phyloP scores from a whole-genome alignment of 2,113 vertebrate species.

The Pelobates fuscus region DNA sequence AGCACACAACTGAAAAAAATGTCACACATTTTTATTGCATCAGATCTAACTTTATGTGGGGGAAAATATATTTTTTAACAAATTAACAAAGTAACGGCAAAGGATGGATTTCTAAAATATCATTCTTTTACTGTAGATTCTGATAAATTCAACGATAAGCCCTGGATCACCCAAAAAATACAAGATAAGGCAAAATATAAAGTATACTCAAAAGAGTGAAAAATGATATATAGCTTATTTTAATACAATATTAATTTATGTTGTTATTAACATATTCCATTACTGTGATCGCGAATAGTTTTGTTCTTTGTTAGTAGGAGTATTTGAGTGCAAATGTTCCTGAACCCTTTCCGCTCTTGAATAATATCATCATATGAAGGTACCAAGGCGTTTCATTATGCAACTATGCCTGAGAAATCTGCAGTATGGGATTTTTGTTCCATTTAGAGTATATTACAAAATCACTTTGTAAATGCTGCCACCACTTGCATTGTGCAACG shows the following conservation, averaged over 20 bases:
- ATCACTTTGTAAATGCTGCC: conserved; percentile 10
- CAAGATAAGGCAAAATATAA: neutral
- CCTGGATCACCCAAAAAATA: neutral
- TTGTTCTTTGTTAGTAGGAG: neutral
- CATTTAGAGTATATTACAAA: conserved; percentile 21
- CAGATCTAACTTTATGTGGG: conserved; percentile 39
- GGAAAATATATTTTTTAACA: conserved; percentile 17
- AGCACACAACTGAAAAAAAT: conserved; percentile 52
- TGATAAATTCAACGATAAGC: neutral
- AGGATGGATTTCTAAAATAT: neutral
- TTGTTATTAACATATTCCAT: neutral
- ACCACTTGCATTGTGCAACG: conserved; percentile 22
- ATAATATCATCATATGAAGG: conserved; percentile 6
- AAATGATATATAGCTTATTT: neutral
- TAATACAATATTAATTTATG: neutral
- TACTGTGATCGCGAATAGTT: neutral
- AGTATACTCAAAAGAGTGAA: neutral
- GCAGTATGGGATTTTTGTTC: conserved; percentile 8
- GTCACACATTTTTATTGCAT: conserved; percentile 15
- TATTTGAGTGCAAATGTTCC: neutral
- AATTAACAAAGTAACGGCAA: neutral
- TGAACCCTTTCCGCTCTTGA: neutral
- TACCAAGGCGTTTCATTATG: neutral
- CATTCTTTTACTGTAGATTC: neutral
- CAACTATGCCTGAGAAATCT: conserved; percentile 15